Conservation (phyloP, 2,797 vertebrate species). For the Falco novaeseelandiae region DNA sequence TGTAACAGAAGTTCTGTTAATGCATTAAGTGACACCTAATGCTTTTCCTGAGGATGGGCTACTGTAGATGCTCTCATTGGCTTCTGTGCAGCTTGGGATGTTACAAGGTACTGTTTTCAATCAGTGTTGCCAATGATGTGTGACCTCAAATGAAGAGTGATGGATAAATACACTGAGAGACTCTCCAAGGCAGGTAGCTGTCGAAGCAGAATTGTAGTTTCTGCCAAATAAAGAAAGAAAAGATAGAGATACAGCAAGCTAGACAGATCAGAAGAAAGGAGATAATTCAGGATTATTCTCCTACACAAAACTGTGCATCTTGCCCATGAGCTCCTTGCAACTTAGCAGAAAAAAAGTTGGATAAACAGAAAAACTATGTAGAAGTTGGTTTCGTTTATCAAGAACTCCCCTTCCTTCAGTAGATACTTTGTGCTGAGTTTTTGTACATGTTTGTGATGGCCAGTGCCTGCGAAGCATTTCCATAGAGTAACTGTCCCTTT, state of each 20-base stretch:
- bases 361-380: neutral
- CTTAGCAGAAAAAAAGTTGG: neutral
- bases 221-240: neutral
- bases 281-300: neutral
- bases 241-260: accelerated
- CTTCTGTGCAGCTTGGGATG: neutral
- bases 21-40: neutral
- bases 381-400: neutral
- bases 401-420: neutral
- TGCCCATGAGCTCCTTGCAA: neutral
- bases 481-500: neutral
- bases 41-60: neutral
- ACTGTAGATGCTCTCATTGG: neutral
- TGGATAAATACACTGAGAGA: neutral
- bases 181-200: neutral
- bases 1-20: neutral
- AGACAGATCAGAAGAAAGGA: neutral
- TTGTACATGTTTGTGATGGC: neutral
- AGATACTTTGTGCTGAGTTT: neutral
- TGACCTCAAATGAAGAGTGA: neutral
- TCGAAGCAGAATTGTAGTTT: neutral
- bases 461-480: neutral
- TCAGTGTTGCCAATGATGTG: neutral
- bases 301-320: neutral
- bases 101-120: neutral